Evolutionary conservation across 2,113 vertebrate species (phyloP).

Genomic region (Vombatus ursinus): DNA sequence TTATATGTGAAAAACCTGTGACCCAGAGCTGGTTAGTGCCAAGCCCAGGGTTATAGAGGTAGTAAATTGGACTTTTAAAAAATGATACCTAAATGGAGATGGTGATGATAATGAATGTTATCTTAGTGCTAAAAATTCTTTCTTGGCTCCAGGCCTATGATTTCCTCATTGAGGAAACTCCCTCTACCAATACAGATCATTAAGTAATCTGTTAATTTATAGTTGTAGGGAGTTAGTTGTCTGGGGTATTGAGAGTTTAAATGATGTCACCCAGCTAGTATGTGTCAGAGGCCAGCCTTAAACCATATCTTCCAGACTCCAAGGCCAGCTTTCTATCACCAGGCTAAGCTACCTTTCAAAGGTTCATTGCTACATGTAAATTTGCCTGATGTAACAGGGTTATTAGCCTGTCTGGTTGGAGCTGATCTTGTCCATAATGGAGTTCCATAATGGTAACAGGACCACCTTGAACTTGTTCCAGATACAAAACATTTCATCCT

Average conservation of each 20-base stretch:
- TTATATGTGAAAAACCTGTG: background rate
- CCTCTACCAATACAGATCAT: background rate
- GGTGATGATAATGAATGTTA: background rate
- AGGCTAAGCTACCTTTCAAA: background rate
- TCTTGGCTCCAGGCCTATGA: background rate
- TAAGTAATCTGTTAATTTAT: background rate
- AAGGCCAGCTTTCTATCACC: background rate
- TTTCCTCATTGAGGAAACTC: background rate
- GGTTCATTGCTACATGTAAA: background rate
- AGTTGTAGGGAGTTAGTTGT: background rate
- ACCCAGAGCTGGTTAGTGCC: background rate
- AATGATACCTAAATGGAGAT: background rate
- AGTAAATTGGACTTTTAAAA: constrained; percentile 1
- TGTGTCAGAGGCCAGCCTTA: background rate
- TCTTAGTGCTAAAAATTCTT: background rate
- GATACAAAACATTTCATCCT: background rate
- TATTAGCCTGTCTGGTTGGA: background rate
- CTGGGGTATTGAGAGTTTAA: background rate
- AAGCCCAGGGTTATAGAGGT: background rate
- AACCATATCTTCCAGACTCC: background rate
- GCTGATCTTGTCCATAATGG: background rate
- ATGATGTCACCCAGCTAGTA: background rate
- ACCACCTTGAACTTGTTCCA: background rate
- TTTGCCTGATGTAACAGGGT: background rate
- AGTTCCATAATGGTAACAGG: background rate